A percentile compares a stretch with the other conserved stretches of the same genome.
These are phyloP conservation scores for Macrobrachium nipponense DNA, from an alignment of 1,140 invertebrate genomes.

Conservation along the genomic window DNA sequence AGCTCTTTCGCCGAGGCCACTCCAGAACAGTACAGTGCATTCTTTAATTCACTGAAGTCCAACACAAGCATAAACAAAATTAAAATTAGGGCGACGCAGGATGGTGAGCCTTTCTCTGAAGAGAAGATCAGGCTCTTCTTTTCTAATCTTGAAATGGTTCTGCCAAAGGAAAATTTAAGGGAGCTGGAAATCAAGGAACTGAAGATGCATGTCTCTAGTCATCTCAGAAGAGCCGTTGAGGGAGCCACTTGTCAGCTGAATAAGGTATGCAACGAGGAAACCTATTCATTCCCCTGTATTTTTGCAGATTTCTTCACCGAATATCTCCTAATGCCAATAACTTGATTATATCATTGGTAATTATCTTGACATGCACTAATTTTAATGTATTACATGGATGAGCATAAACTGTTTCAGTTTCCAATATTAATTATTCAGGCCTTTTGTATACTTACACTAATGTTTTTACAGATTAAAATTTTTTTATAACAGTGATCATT, in stretches of 20 bases:
- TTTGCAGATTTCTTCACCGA: too few species aligned
- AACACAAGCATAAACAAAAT: constrained; percentile 57
- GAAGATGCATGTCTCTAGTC: constrained; percentile 56
- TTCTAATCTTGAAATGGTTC: constrained; percentile 46
- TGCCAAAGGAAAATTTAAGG: constrained; percentile 52
- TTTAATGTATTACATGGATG: too few species aligned
- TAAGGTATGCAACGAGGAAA: constrained; percentile 20
- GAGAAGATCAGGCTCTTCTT: constrained; percentile 60
- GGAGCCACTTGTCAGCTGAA: constrained; percentile 41
- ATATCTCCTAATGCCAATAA: too few species aligned
- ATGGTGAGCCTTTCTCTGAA: constrained; percentile 61
- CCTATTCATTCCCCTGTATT: too few species aligned
- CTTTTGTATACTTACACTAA: too few species aligned
- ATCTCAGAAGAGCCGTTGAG: constrained; percentile 39
- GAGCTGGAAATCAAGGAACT: constrained; percentile 60
- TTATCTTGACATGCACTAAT: too few species aligned
- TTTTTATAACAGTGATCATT: too few species aligned
- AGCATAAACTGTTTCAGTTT: too few species aligned
- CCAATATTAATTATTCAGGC: too few species aligned
- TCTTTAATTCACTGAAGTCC: constrained; percentile 54
- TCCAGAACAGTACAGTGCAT: constrained; percentile 45
- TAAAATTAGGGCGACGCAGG: constrained; percentile 58
- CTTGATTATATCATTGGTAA: too few species aligned
- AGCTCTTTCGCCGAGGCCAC: constrained; percentile 61
- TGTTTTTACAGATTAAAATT: too few species aligned